Conservation (phyloP, 2,113 vertebrate species). For the Sapajus apella region DNA sequence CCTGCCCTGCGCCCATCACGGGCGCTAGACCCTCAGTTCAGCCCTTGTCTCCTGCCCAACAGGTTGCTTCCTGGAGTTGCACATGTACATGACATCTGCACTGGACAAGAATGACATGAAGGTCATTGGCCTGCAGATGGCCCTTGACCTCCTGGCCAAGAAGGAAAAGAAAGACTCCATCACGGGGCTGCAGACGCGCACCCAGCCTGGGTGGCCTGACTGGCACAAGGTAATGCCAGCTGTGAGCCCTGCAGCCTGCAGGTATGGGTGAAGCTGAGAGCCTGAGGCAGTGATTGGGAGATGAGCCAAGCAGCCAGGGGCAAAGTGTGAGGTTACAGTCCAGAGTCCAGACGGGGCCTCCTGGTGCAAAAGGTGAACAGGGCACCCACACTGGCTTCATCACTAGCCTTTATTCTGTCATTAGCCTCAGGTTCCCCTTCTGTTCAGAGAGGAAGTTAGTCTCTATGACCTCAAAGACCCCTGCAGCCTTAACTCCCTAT, state of each 20-base stretch:
- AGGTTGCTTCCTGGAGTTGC: constrained; percentile 93
- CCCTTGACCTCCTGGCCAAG: constrained; percentile 91
- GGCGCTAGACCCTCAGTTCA: neutral
- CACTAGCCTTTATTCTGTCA: neutral
- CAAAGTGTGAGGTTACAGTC: neutral
- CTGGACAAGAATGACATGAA: constrained; percentile 93
- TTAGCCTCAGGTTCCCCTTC: neutral
- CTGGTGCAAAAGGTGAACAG: too few relatives aligned
- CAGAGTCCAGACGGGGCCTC: neutral
- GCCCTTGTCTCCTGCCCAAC: neutral
- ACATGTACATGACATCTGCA: constrained; percentile 93
- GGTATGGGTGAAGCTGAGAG: neutral
- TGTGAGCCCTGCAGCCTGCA: neutral
- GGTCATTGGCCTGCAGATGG: constrained; percentile 94
- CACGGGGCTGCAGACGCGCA: constrained; percentile 90
- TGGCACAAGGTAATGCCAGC: constrained; percentile 87
- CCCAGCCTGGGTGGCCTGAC: constrained; percentile 90
- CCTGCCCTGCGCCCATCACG: neutral
- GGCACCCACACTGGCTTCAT: neutral
- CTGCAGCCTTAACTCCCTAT: neutral
- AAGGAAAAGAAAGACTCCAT: constrained; percentile 92
- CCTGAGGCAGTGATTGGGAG: neutral
- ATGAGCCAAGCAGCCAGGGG: too few relatives aligned
- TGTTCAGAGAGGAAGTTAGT: neutral
- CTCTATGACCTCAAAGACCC: neutral